Evolutionary conservation across 2,797 vertebrate genomes (phyloP), one percentile per base, ranked within the genome.

Genomic region (Poliocrania exsul): DNA sequence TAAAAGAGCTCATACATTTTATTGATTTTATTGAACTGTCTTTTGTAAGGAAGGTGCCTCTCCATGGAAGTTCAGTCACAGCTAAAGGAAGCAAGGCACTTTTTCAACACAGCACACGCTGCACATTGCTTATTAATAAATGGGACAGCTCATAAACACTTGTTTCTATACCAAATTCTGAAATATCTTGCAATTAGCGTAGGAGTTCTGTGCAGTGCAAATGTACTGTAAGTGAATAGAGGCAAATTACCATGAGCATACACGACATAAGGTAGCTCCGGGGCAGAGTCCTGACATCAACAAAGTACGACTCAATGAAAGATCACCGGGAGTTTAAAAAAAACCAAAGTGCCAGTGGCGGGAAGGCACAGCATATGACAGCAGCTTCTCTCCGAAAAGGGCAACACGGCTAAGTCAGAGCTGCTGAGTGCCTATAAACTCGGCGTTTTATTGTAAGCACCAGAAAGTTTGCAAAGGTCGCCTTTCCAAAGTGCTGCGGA

Each of bases 181-280:
- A 57, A 83, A 17, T 19, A 73, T 11, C 35, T 17, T 40, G 35
- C 35, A 44, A n/a, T 35, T 44, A n/a, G 28, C 0, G 0, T 11
- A 17, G 12, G 40, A 82, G 28, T 19, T 25, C 24, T 8, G 2
- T 3, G 24, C 42, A 44, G 47, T 3, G 33, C 33, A 65, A 84
- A 66, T 0, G 17, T 21, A 56, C 14, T 19, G 13, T 2, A 60
- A 46, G 25, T 51, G 35, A 72, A 66, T 0, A 11, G 53, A 73
- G 13, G 42, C 31, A 73, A 82, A 51, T 8, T 53, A 62, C 2
- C 20, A 3, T 0, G 19, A 40, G 40, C 42, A 61, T 18, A 50
- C 10, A 1, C 0, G 5, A 26, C 56, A 33, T 28, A 19, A 25
- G 53, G 44, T 0, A 62, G 44, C 69, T 67, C 11, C 7, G 4